A percentile compares a stretch with the other conserved stretches of the same genome.
Conservation (phyloP, 2,888 invertebrate genomes). For the Nyleta sp. region DNA sequence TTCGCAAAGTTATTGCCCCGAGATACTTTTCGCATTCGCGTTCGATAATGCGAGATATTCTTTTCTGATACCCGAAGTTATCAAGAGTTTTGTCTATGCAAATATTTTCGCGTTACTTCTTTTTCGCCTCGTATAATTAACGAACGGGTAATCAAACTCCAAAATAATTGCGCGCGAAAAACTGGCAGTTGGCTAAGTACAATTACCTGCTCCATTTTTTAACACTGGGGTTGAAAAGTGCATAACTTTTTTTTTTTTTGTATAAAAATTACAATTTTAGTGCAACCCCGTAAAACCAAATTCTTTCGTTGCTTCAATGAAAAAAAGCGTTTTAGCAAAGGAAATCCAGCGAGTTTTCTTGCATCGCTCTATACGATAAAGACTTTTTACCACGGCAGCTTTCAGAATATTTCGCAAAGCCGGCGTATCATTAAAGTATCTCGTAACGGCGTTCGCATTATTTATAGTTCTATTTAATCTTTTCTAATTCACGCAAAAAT, state of each 20-base stretch:
- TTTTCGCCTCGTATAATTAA: too few species aligned
- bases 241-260: not conserved
- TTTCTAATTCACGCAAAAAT: not conserved
- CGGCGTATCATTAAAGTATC: slow-evolving; percentile 27
- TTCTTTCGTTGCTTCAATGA: slow-evolving; percentile 3
- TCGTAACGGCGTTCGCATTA: slow-evolving; percentile 8
- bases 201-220: not conserved
- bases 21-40: too few species aligned
- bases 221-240: not conserved
- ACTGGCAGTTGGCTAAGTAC: too few species aligned
- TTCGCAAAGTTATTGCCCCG: too few species aligned
- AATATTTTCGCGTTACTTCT: too few species aligned
- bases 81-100: too few species aligned
- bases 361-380: slow-evolving; percentile 30
- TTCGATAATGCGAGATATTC: too few species aligned
- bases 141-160: too few species aligned
- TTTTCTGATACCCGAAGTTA: too few species aligned
- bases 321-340: slow-evolving; percentile 15
- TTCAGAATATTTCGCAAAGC: slow-evolving; percentile 30
- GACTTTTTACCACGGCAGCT: slow-evolving; percentile 22
- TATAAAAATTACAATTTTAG: slow-evolving; percentile 3
- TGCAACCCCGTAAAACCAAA: slow-evolving; percentile 6
- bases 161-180: too few species aligned
- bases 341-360: slow-evolving; percentile 22
- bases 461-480: slow-evolving; percentile 6